phyloP scores from a whole-genome alignment of 2,888 invertebrate genomes.

The Amaurobius ferox region DNA sequence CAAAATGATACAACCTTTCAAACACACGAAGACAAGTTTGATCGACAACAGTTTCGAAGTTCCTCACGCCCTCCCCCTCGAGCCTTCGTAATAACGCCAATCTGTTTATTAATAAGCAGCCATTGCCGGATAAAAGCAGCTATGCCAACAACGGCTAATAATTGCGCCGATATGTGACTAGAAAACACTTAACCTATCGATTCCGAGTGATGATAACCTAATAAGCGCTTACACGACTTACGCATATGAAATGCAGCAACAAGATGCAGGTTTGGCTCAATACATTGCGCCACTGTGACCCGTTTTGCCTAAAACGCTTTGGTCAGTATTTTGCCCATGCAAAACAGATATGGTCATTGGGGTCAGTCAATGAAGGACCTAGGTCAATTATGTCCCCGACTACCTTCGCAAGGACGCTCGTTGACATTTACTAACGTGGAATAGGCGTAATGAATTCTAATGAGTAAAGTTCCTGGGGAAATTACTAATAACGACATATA shows the following conservation, averaged over 20 bases:
- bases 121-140: not conserved
- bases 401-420: slow-evolving; percentile 45
- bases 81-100: too few relatives aligned
- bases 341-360: slow-evolving; percentile 50
- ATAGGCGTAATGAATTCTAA: not conserved
- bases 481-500: not conserved
- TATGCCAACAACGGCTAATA: slow-evolving; percentile 1
- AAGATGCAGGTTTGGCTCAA: slow-evolving; percentile 17
- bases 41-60: too few relatives aligned
- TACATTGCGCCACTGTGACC: slow-evolving; percentile 59
- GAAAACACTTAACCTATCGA: slow-evolving; percentile 54
- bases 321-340: slow-evolving; percentile 5
- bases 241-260: not conserved
- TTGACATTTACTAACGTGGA: not conserved
- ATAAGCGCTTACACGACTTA: slow-evolving; percentile 19
- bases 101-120: not conserved
- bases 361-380: slow-evolving; percentile 30
- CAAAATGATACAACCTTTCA: too few relatives aligned
- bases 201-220: slow-evolving; percentile 51
- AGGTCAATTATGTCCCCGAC: not conserved
- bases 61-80: too few relatives aligned
- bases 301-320: slow-evolving; percentile 31
- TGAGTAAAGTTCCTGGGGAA: not conserved
- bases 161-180: slow-evolving; percentile 43
- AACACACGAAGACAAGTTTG: too few relatives aligned